phyloP scores from a whole-genome alignment of 1,140 invertebrate genomes.

The Ceratosolen solmsi region DNA sequence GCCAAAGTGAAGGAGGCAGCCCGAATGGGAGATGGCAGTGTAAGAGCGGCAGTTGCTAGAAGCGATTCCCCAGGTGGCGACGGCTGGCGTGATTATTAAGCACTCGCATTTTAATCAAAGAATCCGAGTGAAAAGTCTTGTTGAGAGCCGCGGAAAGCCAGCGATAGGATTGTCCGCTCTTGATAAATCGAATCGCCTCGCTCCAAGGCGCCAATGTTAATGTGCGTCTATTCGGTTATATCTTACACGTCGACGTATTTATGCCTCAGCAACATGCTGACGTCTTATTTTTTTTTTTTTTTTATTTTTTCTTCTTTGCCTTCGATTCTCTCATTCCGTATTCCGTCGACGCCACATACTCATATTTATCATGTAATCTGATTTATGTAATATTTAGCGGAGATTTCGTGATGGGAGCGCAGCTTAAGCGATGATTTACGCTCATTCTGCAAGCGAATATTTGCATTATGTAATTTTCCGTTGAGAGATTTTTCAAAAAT shows the following conservation, averaged over 20 bases:
- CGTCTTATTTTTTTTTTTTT: constrained; percentile 29
- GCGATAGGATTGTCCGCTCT: constrained; percentile 65
- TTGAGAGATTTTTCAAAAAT: no score
- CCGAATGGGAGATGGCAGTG: neutral
- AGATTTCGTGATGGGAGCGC: neutral
- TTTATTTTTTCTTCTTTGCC: neutral
- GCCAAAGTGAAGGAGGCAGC: constrained; percentile 5
- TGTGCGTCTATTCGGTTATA: neutral
- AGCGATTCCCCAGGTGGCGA: constrained; percentile 51
- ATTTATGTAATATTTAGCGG: neutral
- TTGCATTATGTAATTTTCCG: constrained; percentile 11
- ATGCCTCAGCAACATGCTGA: constrained; percentile 8
- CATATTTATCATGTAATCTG: neutral
- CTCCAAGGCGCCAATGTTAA: constrained; percentile 27
- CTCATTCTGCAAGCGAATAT: neutral
- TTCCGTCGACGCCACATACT: neutral
- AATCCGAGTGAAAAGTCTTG: constrained; percentile 71
- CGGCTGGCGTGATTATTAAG: constrained; percentile 56
- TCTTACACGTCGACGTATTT: constrained; percentile 12
- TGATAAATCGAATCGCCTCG: constrained; percentile 70
- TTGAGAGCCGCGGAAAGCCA: constrained; percentile 57
- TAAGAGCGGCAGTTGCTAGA: constrained; percentile 2
- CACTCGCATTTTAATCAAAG: constrained; percentile 72
- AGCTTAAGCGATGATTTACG: neutral
- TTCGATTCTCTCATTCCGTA: neutral